Percentiles rank a stretch among this genome's conserved stretches.
Conservation (phyloP, 35 echinoderm and acorn worm species). For the Ptychodera flava region DNA sequence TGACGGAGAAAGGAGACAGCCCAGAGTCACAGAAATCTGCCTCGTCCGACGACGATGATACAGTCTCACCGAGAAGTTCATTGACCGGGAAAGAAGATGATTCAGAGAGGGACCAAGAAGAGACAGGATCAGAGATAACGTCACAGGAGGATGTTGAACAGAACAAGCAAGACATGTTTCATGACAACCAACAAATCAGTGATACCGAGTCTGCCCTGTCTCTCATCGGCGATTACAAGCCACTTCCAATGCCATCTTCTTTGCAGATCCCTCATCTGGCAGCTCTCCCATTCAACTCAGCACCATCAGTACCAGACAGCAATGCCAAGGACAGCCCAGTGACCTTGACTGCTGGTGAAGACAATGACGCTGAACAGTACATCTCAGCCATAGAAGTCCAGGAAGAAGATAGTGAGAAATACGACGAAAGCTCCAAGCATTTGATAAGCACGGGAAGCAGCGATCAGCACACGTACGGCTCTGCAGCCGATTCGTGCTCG, state of each 20-base stretch:
- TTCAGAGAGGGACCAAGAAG: not conserved
- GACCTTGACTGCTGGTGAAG: not conserved
- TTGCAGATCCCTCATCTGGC: not conserved
- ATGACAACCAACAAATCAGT: slow-evolving; percentile 24
- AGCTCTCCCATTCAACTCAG: not conserved
- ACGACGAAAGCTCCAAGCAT: not conserved
- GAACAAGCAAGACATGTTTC: not conserved
- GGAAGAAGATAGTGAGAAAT: not conserved
- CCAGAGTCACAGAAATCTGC: not conserved
- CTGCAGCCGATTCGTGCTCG: slow-evolving; percentile 62
- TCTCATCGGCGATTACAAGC: slow-evolving; percentile 74
- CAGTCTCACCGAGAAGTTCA: not conserved
- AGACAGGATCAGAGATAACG: too few relatives aligned
- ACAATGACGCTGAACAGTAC: not conserved
- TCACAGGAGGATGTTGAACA: not conserved
- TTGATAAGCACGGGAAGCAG: not conserved
- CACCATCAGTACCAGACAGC: not conserved
- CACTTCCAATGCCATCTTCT: slow-evolving; percentile 59
- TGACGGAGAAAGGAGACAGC: not conserved
- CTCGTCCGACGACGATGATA: not conserved
- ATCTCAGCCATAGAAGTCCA: not conserved
- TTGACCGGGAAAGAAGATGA: not conserved
- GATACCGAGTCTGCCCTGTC: slow-evolving; percentile 77
- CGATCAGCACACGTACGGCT: not conserved
- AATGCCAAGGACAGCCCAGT: not conserved